These are phyloP conservation scores for Hydropsyche betteni DNA, from an alignment of 2,888 invertebrate species.

Conservation along the genomic window DNA sequence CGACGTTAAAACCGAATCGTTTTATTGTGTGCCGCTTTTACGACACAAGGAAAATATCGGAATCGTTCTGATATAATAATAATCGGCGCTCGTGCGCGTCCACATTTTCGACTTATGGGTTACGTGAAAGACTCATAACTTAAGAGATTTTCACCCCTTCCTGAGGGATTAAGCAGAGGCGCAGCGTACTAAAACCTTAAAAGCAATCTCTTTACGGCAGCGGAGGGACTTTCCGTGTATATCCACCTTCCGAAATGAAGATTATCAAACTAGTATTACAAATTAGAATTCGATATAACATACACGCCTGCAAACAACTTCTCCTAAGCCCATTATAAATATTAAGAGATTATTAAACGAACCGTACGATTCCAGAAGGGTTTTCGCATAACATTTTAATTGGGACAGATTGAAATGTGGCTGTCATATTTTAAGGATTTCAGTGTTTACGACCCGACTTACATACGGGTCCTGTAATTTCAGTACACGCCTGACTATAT, in stretches of 20 bases:
- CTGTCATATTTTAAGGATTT: conserved; percentile 24
- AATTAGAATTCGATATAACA: conserved; percentile 23
- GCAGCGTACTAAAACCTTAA: conserved; percentile 24
- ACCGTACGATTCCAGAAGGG: too few relatives aligned
- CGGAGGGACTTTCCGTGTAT: not conserved
- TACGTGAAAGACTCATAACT: conserved; percentile 24
- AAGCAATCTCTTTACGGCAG: conserved; percentile 24
- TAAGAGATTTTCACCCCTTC: conserved; percentile 28
- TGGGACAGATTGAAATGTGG: too few relatives aligned
- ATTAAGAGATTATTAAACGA: not conserved
- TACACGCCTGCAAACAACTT: not conserved
- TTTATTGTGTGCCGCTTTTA: not conserved
- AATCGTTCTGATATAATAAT: not conserved
- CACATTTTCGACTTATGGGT: conserved; percentile 2
- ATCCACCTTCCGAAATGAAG: not conserved
- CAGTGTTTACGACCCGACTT: conserved; percentile 34
- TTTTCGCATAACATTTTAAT: too few relatives aligned
- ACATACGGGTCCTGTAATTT: conserved; percentile 35
- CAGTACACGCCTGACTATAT: conserved; percentile 42
- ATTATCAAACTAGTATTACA: conserved; percentile 30
- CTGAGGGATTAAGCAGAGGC: conserved; percentile 20
- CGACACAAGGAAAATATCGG: not conserved
- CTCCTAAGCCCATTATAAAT: not conserved
- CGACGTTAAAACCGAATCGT: not conserved
- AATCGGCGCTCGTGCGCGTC: not conserved